Evolutionary conservation across 2,113 vertebrate species (phyloP), one percentile per base, ranked within the genome.

Genomic region (Peromyscus leucopus): DNA sequence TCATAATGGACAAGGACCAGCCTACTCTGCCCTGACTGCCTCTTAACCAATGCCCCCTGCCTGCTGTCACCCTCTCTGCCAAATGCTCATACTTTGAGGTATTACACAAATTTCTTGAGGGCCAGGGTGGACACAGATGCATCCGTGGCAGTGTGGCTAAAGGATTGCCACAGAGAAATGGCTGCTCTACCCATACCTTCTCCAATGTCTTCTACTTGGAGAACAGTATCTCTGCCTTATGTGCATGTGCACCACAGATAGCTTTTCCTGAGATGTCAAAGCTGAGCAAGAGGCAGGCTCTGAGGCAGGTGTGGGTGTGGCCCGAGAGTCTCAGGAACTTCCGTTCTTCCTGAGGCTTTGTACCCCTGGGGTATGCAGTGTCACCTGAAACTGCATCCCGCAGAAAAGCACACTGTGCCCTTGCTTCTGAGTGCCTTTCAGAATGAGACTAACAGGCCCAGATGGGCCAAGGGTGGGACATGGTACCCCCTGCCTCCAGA

Each of bases 401-500:
- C 28, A 17, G 42, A 76, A 65, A 65, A 67, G 28, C 48, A 26
- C 39, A 22, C 6, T 17, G 19, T 1, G 0, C 7, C 15, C 59
- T 24, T 55, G 36, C 24, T 72, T 61, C 17, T 0, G 33, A 55
- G 15, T 12, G n/a, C 6, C 71, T 26, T n/a, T 63, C 10, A 7
- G 61, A 28, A 39, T 19, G 33, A 61, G 84, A 3, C 78, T 22
- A 17, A 28, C 0, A 74, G 28, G 36, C 59, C 5, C 8, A 19
- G 59, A 28, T 1, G 8, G 51, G 55, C 46, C 16, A 22, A 46
- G 48, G 61, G 57, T 7, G 26, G 36, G 5, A 6, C 19, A 39
- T 24, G 19, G 0, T 7, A 13, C 5, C 5, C 4, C 13, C 2
- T 9, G 7, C 26, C 57, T 39, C 26, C 26, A 3, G 24, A 3